phyloP scores from a whole-genome alignment of 2,113 vertebrate genomes.

The Chionomys nivalis region DNA sequence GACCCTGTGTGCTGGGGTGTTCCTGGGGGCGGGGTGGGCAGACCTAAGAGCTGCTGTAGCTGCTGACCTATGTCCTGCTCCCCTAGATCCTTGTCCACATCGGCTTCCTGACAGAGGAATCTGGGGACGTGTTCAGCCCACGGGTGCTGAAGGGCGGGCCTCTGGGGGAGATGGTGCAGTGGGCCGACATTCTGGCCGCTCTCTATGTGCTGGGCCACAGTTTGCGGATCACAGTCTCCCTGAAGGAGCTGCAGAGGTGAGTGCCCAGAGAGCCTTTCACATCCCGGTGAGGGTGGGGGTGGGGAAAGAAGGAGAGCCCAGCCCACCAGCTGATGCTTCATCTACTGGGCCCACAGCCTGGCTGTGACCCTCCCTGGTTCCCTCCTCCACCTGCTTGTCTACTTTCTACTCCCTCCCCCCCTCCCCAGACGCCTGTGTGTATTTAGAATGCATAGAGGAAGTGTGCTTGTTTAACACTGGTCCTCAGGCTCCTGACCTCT shows the following conservation, averaged over 20 bases:
- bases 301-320: neutral
- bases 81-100: conserved; percentile 95
- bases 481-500: neutral
- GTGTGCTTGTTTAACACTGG: fast-evolving
- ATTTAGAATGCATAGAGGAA: neutral
- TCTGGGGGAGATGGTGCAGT: conserved; percentile 98
- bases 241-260: conserved; percentile 98
- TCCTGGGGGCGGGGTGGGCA: neutral
- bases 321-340: neutral
- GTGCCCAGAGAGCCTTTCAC: conserved; percentile 64
- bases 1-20: neutral
- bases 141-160: conserved; percentile 97
- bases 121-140: conserved; percentile 96
- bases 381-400: neutral
- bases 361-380: fast-evolving
- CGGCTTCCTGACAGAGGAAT: conserved; percentile 98
- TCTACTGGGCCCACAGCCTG: neutral
- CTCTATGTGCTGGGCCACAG: conserved; percentile 95
- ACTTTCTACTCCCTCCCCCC: neutral
- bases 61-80: neutral
- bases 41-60: neutral
- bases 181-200: conserved; percentile 96
- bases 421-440: fast-evolving
- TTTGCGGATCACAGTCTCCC: conserved; percentile 94
- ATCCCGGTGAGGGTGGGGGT: neutral